Evolutionary conservation across 2,888 invertebrate species (phyloP), one percentile per base, ranked within the genome.

Genomic region (Scaptodrosophila latifasciaeformis): DNA sequence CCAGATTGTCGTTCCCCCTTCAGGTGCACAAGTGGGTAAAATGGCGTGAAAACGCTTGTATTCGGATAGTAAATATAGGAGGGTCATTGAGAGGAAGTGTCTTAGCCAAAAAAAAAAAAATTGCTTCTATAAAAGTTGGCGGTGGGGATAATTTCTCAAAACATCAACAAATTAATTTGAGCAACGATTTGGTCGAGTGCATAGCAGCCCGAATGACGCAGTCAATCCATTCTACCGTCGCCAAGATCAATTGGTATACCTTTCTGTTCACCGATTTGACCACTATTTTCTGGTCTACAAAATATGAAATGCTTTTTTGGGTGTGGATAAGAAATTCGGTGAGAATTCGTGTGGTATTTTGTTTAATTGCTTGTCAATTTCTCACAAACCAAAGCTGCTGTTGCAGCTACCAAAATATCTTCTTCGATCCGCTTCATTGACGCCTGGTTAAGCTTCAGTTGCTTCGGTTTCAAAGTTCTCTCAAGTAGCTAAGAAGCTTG

Each of bases 21-120:
- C 9, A 18, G n/a, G 18, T 39, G 15, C 31, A 13, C 9, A 67
- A 65, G 69, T 72, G 76, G 67, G 59, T 70, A 72, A 67, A 72
- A 76, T 67, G 76, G 76, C 79, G 76, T 76, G 79, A 76, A 76
- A 76, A 76, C 74, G 76, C 76, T 76, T 79, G 76, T 76, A 76
- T 62, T 69, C 72, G 79, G 79, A 72, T 68, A 72, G 70, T 64
- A 57, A 68, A 70, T 72, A 76, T 76, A 70, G 56, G 51, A 59
- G 31, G 47, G 49, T 49, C n/a, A n/a, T n/a, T 15, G 13, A 21
- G 40, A 47, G 44, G 17, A 13, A 47, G 49, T 2, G 29, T 21
- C 46, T 46, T 4, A 9, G 39, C 53, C 40, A 34, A 45, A 39
- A 40, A 39, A 49, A 49, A 49, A 48, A 55, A 55, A 49, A 53